A percentile compares a stretch with the other conserved stretches of the same genome.
phyloP scores from a whole-genome alignment of 23 tunicate genomes.

The Oikopleura albicans region DNA sequence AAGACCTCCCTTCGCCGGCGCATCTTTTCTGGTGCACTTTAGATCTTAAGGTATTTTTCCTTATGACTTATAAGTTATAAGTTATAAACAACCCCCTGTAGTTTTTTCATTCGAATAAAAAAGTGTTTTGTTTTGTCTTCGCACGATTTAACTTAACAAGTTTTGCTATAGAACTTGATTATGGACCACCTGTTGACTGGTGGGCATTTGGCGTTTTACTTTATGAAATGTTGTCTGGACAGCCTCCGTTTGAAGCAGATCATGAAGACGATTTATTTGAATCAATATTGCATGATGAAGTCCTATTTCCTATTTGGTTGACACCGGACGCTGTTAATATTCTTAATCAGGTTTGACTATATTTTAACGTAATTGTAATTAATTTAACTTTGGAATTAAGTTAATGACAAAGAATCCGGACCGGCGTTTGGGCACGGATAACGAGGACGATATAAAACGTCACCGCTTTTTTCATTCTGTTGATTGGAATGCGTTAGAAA shows the following conservation, averaged over 20 bases:
- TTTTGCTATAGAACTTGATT: constrained; percentile 39
- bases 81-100: too few species aligned
- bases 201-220: constrained; percentile 96
- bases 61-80: too few species aligned
- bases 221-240: constrained; percentile 95
- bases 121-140: too few species aligned
- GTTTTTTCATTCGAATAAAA: too few species aligned
- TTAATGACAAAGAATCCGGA: constrained; percentile 97
- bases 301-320: constrained; percentile 87
- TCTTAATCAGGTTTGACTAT: constrained; percentile 38
- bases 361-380: not conserved
- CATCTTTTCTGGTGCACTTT: too few species aligned
- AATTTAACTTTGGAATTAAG: constrained; percentile 18
- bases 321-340: constrained; percentile 56
- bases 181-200: constrained; percentile 87
- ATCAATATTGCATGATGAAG: constrained; percentile 70
- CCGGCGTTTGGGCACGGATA: constrained; percentile 36
- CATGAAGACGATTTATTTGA: constrained; percentile 91
- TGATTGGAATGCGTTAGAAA: constrained; percentile 53
- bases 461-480: constrained; percentile 56
- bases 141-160: not conserved
- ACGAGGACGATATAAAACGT: constrained; percentile 41
- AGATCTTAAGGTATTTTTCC: too few species aligned
- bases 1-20: too few species aligned
- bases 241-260: constrained; percentile 98